These are phyloP conservation scores for Glyptemys insculpta DNA, from an alignment of 2,797 vertebrate species.

Conservation along the genomic window DNA sequence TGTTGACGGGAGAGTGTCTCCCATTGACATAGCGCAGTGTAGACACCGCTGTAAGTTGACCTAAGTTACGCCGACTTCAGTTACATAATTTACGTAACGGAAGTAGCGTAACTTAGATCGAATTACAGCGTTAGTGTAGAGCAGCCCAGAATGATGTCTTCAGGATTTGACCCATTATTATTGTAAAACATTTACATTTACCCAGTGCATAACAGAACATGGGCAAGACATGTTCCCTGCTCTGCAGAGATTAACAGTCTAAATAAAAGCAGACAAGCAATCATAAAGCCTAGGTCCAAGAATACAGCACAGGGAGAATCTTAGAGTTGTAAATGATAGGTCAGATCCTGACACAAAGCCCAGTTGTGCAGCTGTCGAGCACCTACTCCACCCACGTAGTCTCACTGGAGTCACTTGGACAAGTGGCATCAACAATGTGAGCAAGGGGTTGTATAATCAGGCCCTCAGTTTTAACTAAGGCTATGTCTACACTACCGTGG, in stretches of 20 bases:
- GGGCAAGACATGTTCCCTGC: background rate
- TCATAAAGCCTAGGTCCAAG: background rate
- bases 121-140: too few relatives aligned
- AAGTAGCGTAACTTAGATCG: too few relatives aligned
- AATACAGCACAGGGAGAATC: background rate
- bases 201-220: background rate
- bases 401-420: background rate
- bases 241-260: fast-evolving
- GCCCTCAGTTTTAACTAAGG: fast-evolving
- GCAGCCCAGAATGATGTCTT: background rate
- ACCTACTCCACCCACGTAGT: background rate
- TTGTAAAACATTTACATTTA: background rate
- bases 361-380: background rate
- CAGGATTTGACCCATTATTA: background rate
- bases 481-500: too few relatives aligned
- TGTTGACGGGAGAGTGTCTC: too few relatives aligned
- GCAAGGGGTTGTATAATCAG: fast-evolving
- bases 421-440: background rate
- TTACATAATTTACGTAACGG: too few relatives aligned
- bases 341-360: background rate
- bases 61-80: too few relatives aligned
- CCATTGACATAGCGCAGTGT: too few relatives aligned
- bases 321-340: background rate
- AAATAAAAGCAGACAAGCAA: background rate
- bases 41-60: too few relatives aligned